These are phyloP conservation scores for Tigriopus californicus DNA, from an alignment of 2,888 invertebrate genomes.

Conservation along the genomic window DNA sequence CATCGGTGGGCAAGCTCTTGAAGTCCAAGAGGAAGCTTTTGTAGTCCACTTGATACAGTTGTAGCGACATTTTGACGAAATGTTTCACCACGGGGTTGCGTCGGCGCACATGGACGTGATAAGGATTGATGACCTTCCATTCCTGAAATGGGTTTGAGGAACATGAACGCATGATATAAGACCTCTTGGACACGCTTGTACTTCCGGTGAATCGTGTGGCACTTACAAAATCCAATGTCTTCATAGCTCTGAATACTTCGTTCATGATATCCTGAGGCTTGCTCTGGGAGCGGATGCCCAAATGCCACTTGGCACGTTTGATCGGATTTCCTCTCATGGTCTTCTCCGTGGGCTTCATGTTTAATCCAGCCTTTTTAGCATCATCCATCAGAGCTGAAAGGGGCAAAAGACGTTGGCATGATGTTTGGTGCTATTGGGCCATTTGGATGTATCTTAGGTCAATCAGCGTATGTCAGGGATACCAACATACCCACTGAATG, in stretches of 20 bases:
- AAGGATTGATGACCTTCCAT: constrained; percentile 97
- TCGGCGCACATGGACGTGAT: constrained; percentile 81
- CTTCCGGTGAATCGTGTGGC: too few species aligned
- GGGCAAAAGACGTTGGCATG: too few species aligned
- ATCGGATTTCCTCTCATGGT: constrained; percentile 44
- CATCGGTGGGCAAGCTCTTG: constrained; percentile 50
- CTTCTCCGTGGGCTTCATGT: constrained; percentile 12
- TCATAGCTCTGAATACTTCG: constrained; percentile 98
- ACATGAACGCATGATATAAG: background rate
- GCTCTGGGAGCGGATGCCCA: constrained; percentile 95
- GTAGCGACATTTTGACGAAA: constrained; percentile 90
- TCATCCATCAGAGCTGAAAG: too few species aligned
- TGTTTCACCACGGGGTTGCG: constrained; percentile 61
- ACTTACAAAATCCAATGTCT: constrained; percentile 70
- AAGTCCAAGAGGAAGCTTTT: constrained; percentile 94
- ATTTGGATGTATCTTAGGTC: too few species aligned
- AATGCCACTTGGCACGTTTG: constrained; percentile 94
- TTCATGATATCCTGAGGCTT: constrained; percentile 99
- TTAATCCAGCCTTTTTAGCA: background rate
- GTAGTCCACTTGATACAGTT: constrained; percentile 85
- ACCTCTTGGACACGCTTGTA: too few species aligned
- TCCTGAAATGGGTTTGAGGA: constrained; percentile 36
- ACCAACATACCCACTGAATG: too few species aligned
- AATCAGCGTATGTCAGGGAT: too few species aligned
- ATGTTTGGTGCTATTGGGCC: too few species aligned